Evolutionary conservation across 2,888 invertebrate species (phyloP).

Genomic region (Achlya flavicornis): DNA sequence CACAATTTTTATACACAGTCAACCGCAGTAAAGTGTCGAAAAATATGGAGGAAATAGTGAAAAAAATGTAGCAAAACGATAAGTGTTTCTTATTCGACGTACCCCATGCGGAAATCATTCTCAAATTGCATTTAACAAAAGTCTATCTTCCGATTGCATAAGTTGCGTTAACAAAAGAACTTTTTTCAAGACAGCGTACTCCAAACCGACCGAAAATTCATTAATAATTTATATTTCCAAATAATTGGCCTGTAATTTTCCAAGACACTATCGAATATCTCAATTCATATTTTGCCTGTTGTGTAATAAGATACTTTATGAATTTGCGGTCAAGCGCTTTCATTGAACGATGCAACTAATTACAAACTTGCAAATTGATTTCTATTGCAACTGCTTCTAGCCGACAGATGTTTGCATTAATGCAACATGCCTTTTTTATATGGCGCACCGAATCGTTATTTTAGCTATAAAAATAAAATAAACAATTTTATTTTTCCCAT

Average conservation of each 20-base stretch:
- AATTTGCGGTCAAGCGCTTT: constrained; percentile 71
- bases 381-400: constrained; percentile 45
- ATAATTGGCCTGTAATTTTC: constrained; percentile 14
- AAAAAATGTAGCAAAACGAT: constrained; percentile 65
- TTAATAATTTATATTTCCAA: not conserved
- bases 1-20: constrained; percentile 41
- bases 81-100: constrained; percentile 68
- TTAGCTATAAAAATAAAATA: constrained; percentile 4
- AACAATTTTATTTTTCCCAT: not conserved
- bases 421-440: constrained; percentile 13
- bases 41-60: constrained; percentile 53
- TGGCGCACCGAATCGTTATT: constrained; percentile 9
- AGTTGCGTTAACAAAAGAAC: constrained; percentile 28
- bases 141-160: constrained; percentile 68
- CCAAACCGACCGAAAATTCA: not conserved
- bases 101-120: constrained; percentile 80
- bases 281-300: constrained; percentile 53
- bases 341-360: constrained; percentile 52
- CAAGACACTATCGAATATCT: constrained; percentile 59
- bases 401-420: constrained; percentile 50
- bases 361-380: constrained; percentile 56
- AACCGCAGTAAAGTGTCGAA: constrained; percentile 60
- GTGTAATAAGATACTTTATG: constrained; percentile 62
- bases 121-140: constrained; percentile 77
- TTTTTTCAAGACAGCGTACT: constrained; percentile 25